These are phyloP conservation scores for Rhagoletis zephyria DNA, from an alignment of 1,140 invertebrate genomes.

Conservation along the genomic window DNA sequence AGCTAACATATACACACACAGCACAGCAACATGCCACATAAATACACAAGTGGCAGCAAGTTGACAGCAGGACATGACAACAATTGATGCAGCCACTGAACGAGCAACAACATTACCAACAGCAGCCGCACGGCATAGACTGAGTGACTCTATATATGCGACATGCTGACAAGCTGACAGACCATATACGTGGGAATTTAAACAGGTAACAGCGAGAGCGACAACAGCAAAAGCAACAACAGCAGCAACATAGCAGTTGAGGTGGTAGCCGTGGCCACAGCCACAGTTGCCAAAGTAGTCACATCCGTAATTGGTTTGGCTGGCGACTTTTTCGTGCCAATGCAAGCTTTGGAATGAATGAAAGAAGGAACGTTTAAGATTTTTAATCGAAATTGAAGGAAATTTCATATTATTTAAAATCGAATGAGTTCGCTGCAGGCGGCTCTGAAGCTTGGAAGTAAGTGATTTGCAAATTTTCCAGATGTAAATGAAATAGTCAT, in stretches of 20 bases:
- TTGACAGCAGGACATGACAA: constrained; percentile 47
- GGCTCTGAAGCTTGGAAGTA: neutral
- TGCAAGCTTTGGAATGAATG: neutral
- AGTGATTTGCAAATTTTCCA: neutral
- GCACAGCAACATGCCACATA: constrained; percentile 31
- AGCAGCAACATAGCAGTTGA: neutral
- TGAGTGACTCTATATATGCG: constrained; percentile 37
- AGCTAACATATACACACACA: neutral
- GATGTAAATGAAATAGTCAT: no score
- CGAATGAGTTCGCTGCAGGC: neutral
- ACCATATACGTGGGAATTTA: constrained; percentile 49
- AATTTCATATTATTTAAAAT: neutral
- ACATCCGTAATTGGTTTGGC: constrained; percentile 50
- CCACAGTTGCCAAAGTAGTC: constrained; percentile 7
- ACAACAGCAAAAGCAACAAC: neutral
- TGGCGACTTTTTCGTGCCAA: neutral
- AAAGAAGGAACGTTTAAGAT: neutral
- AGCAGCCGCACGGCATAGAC: neutral
- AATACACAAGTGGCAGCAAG: constrained; percentile 24
- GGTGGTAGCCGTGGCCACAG: neutral
- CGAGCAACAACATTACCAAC: neutral
- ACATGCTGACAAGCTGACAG: constrained; percentile 38
- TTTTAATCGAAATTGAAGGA: neutral
- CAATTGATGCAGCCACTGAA: neutral
- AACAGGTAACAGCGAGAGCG: constrained; percentile 7